phyloP scores from a whole-genome alignment of 1,140 invertebrate genomes.

The Geopemphigus sp. region DNA sequence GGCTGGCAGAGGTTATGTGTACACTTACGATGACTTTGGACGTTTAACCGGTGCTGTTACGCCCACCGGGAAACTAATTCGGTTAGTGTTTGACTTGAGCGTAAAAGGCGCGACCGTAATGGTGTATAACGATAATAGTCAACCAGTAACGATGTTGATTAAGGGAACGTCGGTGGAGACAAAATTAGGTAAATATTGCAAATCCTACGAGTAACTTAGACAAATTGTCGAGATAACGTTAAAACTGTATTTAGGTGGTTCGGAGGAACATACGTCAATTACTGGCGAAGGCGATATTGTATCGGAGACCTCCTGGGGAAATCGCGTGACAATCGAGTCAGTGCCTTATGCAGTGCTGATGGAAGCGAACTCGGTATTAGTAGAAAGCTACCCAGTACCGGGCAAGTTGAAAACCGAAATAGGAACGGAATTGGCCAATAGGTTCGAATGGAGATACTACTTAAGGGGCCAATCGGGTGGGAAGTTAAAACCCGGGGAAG shows the following conservation, averaged over 20 bases:
- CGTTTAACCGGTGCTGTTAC: slow-evolving; percentile 84
- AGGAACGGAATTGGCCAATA: slow-evolving; percentile 83
- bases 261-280: slow-evolving; percentile 75
- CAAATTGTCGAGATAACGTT: background rate
- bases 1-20: slow-evolving; percentile 87
- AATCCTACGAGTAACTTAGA: background rate
- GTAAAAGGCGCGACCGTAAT: slow-evolving; percentile 83
- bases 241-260: slow-evolving; percentile 60
- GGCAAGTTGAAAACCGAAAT: slow-evolving; percentile 86
- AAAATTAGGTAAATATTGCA: slow-evolving; percentile 59
- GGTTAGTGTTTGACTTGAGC: slow-evolving; percentile 80
- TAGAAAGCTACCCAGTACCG: slow-evolving; percentile 85
- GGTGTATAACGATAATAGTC: slow-evolving; percentile 76
- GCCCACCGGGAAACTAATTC: slow-evolving; percentile 86
- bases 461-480: slow-evolving; percentile 57
- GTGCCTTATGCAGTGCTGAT: slow-evolving; percentile 79
- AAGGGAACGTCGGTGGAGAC: slow-evolving; percentile 82
- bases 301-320: slow-evolving; percentile 76
- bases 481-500: slow-evolving; percentile 51
- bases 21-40: slow-evolving; percentile 94
- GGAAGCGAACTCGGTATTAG: slow-evolving; percentile 77
- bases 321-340: slow-evolving; percentile 80
- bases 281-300: slow-evolving; percentile 79
- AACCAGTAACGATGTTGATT: slow-evolving; percentile 79
- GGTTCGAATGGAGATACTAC: slow-evolving; percentile 94